Base-by-base conservation (phyloP, 2,888 invertebrate species). In the Prenolepis imparis region DNA sequence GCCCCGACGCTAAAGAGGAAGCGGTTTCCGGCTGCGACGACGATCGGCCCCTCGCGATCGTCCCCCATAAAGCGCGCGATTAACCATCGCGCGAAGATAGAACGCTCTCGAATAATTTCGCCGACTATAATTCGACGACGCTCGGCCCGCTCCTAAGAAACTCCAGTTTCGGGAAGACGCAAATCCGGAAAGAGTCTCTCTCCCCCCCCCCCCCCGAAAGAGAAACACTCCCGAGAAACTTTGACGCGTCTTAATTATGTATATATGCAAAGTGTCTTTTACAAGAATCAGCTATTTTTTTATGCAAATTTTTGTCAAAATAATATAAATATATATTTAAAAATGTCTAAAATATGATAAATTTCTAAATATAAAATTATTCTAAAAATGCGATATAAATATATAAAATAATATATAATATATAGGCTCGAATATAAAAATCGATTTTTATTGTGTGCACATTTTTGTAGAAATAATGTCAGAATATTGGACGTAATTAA, bases 11-110 rank as follows among this genome's bases (percentile, higher is more conserved):
- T 84, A 84, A 89, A 89, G 91, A 89, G 87, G 87, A 88, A 90
- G 82, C 82, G 80, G 85, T 83, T 84, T 70, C 84, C 82, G 86
- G 86, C 44, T 41, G 82, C 73, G 78, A 78, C 73, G 78, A 78
- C 78, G 86, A 90, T 90, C 84, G 85, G 85, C 84, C 90, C 74
- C 80, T 85, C 85, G 83, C 84, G 83, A 61, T 52, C 83, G 86
- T 83, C 89, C 81, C 78, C 78, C 75, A 85, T 89, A 86, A 87
- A 90, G 87, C 68, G 80, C 83, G 72, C 90, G 89, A 89, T 89
- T 89, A 89, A 90, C 88, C 81, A 88, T 80, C 86, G 32, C 55
- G 73, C 32, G 78, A 21, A 68, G 72, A 77, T 52, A 68, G 57
- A 70, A 59, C 82, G 28, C 21, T 78, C 41, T 32, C 67, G 52